Evolutionary conservation across 2,888 invertebrate species (phyloP).

Genomic region (Synanthedon andrenaeformis): DNA sequence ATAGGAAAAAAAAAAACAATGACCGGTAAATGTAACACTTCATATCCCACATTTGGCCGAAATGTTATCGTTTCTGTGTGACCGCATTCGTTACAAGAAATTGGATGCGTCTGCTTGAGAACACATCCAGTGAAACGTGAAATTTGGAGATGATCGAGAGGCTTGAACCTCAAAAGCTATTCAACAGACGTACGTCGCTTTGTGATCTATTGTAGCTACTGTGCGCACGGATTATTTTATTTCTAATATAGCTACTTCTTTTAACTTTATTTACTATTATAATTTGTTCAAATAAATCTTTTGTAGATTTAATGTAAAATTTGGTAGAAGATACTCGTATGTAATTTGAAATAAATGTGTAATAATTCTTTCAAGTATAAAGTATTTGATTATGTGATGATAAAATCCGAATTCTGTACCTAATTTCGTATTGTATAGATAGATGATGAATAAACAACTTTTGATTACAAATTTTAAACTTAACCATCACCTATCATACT

Average conservation of each 20-base stretch:
- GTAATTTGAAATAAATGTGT: too few relatives aligned
- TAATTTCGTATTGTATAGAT: too few relatives aligned
- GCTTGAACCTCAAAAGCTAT: slow-evolving; percentile 14
- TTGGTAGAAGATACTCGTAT: too few relatives aligned
- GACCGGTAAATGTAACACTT: slow-evolving; percentile 23
- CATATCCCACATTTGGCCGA: slow-evolving; percentile 28
- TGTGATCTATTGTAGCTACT: slow-evolving; percentile 41
- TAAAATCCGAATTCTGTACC: too few relatives aligned
- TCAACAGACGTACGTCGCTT: slow-evolving; percentile 17
- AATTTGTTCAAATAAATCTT: too few relatives aligned
- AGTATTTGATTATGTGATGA: too few relatives aligned
- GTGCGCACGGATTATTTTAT: slow-evolving; percentile 31
- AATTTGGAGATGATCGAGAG: slow-evolving; percentile 49
- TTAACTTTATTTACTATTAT: too few relatives aligned
- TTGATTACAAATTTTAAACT: too few relatives aligned
- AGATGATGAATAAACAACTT: too few relatives aligned
- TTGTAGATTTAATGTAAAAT: too few relatives aligned
- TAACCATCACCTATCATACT: too few relatives aligned
- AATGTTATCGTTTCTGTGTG: slow-evolving; percentile 52
- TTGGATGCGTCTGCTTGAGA: slow-evolving; percentile 58
- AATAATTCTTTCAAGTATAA: too few relatives aligned
- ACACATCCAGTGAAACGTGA: slow-evolving; percentile 57
- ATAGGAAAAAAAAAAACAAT: slow-evolving; percentile 4
- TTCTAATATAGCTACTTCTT: slow-evolving; percentile 28
- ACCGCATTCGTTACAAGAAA: slow-evolving; percentile 49